A percentile compares a stretch with the other conserved stretches of the same genome.
phyloP scores from a whole-genome alignment of 2,797 vertebrate species.

The Muscicapa striata region DNA sequence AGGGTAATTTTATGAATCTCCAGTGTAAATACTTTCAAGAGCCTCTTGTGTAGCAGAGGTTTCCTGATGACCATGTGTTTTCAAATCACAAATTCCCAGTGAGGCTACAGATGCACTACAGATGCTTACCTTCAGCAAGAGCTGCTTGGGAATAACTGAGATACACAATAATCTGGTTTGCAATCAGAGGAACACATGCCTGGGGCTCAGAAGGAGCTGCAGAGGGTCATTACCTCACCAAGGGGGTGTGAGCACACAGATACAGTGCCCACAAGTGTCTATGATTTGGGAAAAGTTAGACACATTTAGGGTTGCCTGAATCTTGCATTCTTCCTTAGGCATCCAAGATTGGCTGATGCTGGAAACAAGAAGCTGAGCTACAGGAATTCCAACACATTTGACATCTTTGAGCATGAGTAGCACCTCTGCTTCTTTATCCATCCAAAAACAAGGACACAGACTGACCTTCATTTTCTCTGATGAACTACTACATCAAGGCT shows the following conservation, averaged over 20 bases:
- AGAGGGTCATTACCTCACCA: not conserved
- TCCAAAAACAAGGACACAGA: not conserved
- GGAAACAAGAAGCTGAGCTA: not conserved
- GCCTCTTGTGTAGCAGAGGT: not conserved
- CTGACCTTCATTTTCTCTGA: not conserved
- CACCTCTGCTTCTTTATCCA: too few relatives aligned
- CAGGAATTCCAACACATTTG: not conserved
- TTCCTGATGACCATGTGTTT: not conserved
- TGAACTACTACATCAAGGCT: not conserved
- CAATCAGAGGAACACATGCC: not conserved
- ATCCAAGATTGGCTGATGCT: not conserved
- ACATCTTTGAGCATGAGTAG: not conserved
- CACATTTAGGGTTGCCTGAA: not conserved
- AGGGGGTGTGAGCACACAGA: not conserved
- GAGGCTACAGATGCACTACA: not conserved
- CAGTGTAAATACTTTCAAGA: conserved; percentile 12
- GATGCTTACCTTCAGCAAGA: not conserved
- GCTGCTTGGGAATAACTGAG: not conserved
- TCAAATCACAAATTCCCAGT: not conserved
- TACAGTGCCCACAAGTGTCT: not conserved
- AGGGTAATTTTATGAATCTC: not conserved
- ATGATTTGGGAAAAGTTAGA: not conserved
- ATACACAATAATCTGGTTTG: not conserved
- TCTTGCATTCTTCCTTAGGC: not conserved
- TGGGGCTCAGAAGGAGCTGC: not conserved